Conservation (phyloP, 92 coral and sea anemone species). For the Heteractis magnifica region DNA sequence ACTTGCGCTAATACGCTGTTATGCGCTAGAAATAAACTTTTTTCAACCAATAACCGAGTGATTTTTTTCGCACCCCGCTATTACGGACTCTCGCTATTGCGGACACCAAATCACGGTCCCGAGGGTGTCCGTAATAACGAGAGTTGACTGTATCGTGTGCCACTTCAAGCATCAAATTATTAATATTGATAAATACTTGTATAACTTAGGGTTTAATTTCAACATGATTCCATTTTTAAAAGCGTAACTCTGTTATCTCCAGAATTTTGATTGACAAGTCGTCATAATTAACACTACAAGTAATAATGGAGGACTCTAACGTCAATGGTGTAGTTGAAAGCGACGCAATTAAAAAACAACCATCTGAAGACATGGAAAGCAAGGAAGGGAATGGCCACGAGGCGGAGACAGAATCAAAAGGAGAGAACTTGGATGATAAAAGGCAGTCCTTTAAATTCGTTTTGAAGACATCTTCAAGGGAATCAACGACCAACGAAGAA, state of each 20-base stretch:
- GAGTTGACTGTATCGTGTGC: conserved; percentile 7
- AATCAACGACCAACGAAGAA: background rate
- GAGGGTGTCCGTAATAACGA: conserved; percentile 38
- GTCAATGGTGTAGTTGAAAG: conserved; percentile 11
- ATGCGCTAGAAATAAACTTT: no score
- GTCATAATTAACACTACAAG: background rate
- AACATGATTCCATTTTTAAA: background rate
- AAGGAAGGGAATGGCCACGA: background rate
- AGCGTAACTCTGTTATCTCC: background rate
- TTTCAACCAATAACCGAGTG: no score
- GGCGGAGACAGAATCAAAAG: background rate
- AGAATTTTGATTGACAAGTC: background rate
- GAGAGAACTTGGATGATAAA: background rate
- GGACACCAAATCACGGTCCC: conserved; percentile 46
- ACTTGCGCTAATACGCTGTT: no score
- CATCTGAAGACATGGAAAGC: background rate
- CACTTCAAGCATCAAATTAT: no score
- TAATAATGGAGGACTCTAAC: conserved; percentile 6
- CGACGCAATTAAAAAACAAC: background rate
- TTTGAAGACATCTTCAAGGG: background rate
- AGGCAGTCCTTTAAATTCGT: conserved; percentile 12
- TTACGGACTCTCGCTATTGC: background rate
- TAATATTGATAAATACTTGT: no score
- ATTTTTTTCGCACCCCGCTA: conserved; percentile 1
- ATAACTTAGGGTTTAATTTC: no score